phyloP scores from a whole-genome alignment of 2,113 vertebrate species.

The Pseudonaja textilis region DNA sequence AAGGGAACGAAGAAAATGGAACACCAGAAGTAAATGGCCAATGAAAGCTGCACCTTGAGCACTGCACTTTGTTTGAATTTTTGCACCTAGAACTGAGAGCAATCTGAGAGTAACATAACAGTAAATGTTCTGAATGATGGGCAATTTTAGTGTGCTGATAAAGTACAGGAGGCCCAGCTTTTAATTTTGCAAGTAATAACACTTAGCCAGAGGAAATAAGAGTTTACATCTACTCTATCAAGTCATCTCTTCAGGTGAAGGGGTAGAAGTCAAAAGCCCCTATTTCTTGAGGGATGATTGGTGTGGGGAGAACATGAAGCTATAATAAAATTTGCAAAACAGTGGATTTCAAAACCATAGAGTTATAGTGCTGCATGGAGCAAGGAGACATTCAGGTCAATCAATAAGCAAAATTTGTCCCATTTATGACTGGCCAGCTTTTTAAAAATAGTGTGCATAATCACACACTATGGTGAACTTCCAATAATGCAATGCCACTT shows the following conservation, averaged over 20 bases:
- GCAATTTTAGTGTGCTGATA: conserved; percentile 26
- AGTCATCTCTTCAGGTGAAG: conserved; percentile 12
- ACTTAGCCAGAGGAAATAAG: background rate
- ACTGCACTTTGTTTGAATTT: conserved; percentile 55
- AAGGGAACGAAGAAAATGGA: conserved; percentile 34
- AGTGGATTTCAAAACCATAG: background rate
- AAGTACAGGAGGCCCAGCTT: conserved; percentile 33
- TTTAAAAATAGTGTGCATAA: background rate
- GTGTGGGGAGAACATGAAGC: background rate
- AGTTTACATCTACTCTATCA: accelerated
- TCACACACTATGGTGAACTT: background rate
- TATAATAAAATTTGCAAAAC: background rate
- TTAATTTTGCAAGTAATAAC: conserved; percentile 44
- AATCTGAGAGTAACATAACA: conserved; percentile 40
- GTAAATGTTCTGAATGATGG: accelerated
- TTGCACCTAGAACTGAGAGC: background rate
- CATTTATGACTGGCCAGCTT: background rate
- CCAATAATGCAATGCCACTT: background rate
- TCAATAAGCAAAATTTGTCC: background rate
- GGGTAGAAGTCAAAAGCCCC: background rate
- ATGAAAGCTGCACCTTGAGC: conserved; percentile 56
- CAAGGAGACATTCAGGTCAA: background rate
- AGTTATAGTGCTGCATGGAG: background rate
- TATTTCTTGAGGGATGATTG: background rate
- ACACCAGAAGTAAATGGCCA: conserved; percentile 48